Percentiles rank a stretch among this genome's conserved stretches.
phyloP scores from a whole-genome alignment of 2,797 vertebrate species.

The Lepidocolaptes lacrymiger region DNA sequence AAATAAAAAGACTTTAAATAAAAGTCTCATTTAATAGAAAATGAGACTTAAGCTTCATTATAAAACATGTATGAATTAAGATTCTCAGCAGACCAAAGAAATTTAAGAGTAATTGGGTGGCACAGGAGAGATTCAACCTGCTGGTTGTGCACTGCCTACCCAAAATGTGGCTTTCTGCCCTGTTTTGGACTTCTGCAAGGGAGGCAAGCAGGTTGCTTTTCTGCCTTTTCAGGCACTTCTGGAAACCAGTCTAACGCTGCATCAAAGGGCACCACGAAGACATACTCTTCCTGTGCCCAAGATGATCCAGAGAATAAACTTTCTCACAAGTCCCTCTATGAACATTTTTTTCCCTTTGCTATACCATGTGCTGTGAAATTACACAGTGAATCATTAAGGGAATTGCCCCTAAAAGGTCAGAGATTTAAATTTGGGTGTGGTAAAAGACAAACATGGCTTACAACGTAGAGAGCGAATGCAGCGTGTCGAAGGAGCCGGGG shows the following conservation, averaged over 20 bases:
- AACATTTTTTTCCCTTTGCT: background rate
- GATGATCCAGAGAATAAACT: background rate
- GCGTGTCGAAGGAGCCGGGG: slow-evolving; percentile 92
- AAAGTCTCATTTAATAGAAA: background rate
- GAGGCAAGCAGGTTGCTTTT: background rate
- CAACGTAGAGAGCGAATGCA: slow-evolving; percentile 95
- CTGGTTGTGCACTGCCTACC: rapidly evolving
- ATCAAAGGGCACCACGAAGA: background rate
- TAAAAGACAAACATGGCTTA: slow-evolving; percentile 74
- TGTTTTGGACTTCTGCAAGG: rapidly evolving
- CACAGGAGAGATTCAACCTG: background rate
- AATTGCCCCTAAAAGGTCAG: background rate
- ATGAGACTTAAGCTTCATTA: background rate
- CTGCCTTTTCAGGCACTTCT: background rate
- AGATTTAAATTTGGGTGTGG: background rate
- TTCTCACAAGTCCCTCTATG: background rate
- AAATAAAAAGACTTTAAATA: too few species aligned
- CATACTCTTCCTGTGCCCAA: background rate
- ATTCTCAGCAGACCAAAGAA: background rate
- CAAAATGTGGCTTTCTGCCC: background rate
- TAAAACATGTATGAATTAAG: background rate
- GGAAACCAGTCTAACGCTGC: background rate
- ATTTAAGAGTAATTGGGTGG: background rate
- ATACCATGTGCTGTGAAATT: background rate
- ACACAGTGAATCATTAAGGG: background rate